A percentile compares a stretch with the other conserved stretches of the same genome.
These are phyloP conservation scores for Gallinago media DNA, from an alignment of 2,113 vertebrate genomes.

Conservation along the genomic window DNA sequence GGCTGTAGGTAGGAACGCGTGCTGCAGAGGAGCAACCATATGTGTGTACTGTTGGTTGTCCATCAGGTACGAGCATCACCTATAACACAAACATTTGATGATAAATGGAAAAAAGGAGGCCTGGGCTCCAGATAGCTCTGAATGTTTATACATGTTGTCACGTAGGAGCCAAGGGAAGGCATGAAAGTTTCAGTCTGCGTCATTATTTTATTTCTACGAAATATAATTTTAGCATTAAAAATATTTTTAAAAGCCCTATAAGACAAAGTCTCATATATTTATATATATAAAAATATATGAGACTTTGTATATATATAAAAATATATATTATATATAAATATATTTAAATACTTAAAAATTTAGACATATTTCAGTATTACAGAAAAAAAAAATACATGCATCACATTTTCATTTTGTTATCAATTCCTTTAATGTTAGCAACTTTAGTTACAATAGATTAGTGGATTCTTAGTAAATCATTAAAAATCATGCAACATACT, in stretches of 20 bases:
- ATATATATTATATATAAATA: too few relatives aligned
- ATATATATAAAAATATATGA: too few relatives aligned
- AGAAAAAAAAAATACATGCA: neutral
- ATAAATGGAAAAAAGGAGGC: neutral
- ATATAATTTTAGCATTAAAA: neutral
- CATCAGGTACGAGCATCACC: rapidly evolving
- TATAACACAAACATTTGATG: too few relatives aligned
- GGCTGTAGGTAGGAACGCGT: rapidly evolving
- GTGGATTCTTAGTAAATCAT: neutral
- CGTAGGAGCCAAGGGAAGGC: rapidly evolving
- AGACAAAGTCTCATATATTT: neutral
- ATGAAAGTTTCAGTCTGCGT: neutral
- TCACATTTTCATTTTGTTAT: neutral
- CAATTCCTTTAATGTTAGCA: neutral
- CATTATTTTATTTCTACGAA: neutral
- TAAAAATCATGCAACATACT: neutral
- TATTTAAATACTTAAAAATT: too few relatives aligned
- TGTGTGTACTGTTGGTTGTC: rapidly evolving
- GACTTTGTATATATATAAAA: too few relatives aligned
- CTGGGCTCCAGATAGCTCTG: neutral
- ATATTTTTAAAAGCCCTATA: neutral
- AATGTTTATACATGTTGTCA: neutral
- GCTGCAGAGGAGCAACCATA: neutral
- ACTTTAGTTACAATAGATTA: neutral
- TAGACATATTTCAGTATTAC: neutral